Conservation (phyloP, 1,140 invertebrate genomes). For the Sitobion miscanthi region DNA sequence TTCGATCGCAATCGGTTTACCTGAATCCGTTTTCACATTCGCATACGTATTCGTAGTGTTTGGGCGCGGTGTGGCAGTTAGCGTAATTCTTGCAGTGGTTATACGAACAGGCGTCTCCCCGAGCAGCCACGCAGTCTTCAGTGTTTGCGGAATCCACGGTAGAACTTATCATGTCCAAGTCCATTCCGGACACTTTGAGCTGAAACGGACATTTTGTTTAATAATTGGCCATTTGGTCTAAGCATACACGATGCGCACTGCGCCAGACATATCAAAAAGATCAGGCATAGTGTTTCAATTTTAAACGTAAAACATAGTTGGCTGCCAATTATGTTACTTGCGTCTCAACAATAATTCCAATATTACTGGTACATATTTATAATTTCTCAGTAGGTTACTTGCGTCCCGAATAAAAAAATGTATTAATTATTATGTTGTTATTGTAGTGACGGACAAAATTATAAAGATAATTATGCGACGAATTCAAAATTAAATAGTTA, state of each 20-base stretch:
- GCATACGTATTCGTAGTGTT: constrained; percentile 65
- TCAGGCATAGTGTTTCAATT: too few relatives aligned
- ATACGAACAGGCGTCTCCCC: constrained; percentile 60
- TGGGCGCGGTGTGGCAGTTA: constrained; percentile 64
- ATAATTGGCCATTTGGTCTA: not conserved
- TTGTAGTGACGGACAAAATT: too few relatives aligned
- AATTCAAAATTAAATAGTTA: too few relatives aligned
- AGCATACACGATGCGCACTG: not conserved
- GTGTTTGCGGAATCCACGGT: constrained; percentile 77
- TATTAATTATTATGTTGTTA: too few relatives aligned
- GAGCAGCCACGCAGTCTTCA: constrained; percentile 70
- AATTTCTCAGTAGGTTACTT: too few relatives aligned
- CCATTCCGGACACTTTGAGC: constrained; percentile 70
- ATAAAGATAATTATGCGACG: too few relatives aligned
- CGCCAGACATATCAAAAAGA: too few relatives aligned
- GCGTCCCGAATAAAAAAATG: too few relatives aligned
- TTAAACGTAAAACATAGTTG: too few relatives aligned
- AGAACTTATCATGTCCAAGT: constrained; percentile 71
- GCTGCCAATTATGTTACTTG: too few relatives aligned
- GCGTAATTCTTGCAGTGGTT: constrained; percentile 70
- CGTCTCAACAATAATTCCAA: too few relatives aligned
- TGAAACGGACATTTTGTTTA: constrained; percentile 61
- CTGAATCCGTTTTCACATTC: constrained; percentile 63
- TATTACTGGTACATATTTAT: too few relatives aligned
- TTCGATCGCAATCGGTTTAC: constrained; percentile 57